These are phyloP conservation scores for Elaphurus davidianus DNA, from an alignment of 2,113 vertebrate genomes.

Conservation along the genomic window DNA sequence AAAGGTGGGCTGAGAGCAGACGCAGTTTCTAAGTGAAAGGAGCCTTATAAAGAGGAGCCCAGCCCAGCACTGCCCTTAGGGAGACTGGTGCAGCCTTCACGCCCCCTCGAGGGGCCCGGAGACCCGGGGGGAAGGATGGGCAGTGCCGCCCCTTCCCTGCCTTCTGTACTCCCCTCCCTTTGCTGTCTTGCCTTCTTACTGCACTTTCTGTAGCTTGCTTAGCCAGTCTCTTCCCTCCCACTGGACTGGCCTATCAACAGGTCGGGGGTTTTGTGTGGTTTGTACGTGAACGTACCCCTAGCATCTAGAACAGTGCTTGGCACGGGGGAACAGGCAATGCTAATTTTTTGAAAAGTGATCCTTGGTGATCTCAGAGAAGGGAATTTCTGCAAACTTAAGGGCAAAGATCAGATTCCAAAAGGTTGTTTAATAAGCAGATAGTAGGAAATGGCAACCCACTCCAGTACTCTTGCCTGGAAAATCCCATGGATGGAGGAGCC, in stretches of 20 bases:
- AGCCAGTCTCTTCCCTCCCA: not conserved
- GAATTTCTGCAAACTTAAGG: not conserved
- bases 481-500: too few relatives aligned
- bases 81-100: too few relatives aligned
- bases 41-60: not conserved
- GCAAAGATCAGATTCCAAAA: conserved; percentile 12
- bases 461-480: too few relatives aligned
- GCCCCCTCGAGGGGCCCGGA: fast-evolving
- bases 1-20: not conserved
- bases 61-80: not conserved
- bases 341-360: not conserved
- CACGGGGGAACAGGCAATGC: not conserved
- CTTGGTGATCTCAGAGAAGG: not conserved
- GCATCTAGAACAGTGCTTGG: not conserved
- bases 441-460: too few relatives aligned
- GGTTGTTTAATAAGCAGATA: not conserved
- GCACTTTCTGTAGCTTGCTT: not conserved
- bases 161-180: not conserved
- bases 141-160: too few relatives aligned
- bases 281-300: not conserved
- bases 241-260: not conserved
- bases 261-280: not conserved
- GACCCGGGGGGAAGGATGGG: too few relatives aligned
- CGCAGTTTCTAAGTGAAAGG: not conserved
- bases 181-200: not conserved